Evolutionary conservation across 2,113 vertebrate species (phyloP).

Genomic region (Sterrhoptilus dennistouni): DNA sequence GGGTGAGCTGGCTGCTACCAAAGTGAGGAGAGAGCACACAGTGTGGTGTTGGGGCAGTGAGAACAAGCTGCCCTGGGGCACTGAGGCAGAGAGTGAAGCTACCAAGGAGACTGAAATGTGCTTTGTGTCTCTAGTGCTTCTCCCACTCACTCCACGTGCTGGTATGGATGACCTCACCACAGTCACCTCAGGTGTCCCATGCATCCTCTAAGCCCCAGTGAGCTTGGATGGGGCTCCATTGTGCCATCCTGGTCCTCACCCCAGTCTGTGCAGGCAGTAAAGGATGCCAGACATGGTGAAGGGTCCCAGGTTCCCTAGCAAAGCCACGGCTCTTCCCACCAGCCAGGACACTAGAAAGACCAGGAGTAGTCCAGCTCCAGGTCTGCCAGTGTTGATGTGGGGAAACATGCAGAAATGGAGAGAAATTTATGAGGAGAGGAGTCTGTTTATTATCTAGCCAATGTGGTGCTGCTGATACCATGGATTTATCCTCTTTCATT

Average conservation of each 20-base stretch:
- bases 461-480: constrained; percentile 67
- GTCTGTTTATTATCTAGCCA: constrained; percentile 79
- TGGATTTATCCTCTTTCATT: constrained; percentile 77
- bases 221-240: background rate
- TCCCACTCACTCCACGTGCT: background rate
- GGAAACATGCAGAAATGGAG: background rate
- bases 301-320: background rate
- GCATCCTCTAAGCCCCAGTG: background rate
- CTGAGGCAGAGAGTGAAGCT: background rate
- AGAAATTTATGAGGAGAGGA: constrained; percentile 51
- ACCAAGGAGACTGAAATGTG: background rate
- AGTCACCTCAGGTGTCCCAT: background rate
- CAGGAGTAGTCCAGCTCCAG: background rate
- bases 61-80: background rate
- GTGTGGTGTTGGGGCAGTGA: background rate
- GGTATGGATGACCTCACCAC: fast-evolving
- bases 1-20: background rate
- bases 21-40: background rate
- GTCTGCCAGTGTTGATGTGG: fast-evolving
- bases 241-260: background rate
- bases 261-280: background rate
- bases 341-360: background rate
- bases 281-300: background rate
- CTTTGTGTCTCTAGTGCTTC: background rate
- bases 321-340: background rate